Evolutionary conservation across 2,888 invertebrate species (phyloP), one percentile per base, ranked within the genome.

Genomic region (Lingula anatina): DNA sequence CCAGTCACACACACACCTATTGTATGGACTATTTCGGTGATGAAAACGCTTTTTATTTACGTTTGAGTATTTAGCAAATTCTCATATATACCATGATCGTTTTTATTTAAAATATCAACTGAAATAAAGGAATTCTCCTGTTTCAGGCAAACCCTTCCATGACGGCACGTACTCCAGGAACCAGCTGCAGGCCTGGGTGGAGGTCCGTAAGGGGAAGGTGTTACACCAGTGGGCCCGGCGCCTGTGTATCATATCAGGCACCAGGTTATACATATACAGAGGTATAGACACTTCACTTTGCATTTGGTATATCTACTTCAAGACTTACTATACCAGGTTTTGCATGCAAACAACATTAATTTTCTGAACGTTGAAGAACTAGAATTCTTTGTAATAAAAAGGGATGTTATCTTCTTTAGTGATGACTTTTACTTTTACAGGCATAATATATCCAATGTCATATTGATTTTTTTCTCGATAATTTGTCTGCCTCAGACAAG

Each of bases 121-220:
- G n/a, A n/a, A n/a, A n/a, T n/a, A n/a, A n/a, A n/a, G n/a, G n/a
- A n/a, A n/a, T n/a, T n/a, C n/a, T n/a, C n/a, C n/a, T n/a, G n/a
- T n/a, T n/a, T n/a, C 74, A 77, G 77, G 76, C 3, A 75, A 76
- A 53, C 76, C 76, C 1, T 56, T 70, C 41, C 64, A 70, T 23
- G 75, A 77, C 55, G 68, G 69, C 47, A 75, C 73, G 3, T 74
- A 72, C 52, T 68, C 74, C 5, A 54, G 71, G 24, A 69, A 66
- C 53, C 72, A 71, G 56, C 57, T 78, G 41, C 61, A 68, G 44
- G 59, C 71, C 3, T 64, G 66, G 48, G 62, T 70, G 4, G 68
- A 67, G 41, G 66, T 78, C 4, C 57, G 73, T n/a, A 75, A 72
- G 49, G 76, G 76, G 27, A 70, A 73, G 51, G 49, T 78, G 46